These are phyloP conservation scores for Theretra japonica DNA, from an alignment of 2,888 invertebrate species.

Conservation along the genomic window DNA sequence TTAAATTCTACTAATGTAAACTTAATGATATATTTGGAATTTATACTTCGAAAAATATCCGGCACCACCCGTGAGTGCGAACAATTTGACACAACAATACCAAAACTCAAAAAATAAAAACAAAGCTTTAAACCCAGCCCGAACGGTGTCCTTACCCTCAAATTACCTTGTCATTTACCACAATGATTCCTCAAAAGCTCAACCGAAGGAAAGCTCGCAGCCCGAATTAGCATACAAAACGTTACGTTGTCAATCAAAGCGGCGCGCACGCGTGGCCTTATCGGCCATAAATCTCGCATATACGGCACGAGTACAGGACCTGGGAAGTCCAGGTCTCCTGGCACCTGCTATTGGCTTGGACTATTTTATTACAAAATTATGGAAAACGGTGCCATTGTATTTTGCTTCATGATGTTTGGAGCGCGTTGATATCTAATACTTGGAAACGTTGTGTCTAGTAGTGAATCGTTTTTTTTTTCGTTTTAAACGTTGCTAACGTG, in stretches of 20 bases:
- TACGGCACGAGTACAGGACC: slow-evolving; percentile 45
- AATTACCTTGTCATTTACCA: slow-evolving; percentile 25
- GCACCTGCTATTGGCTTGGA: slow-evolving; percentile 47
- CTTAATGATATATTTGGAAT: neutral
- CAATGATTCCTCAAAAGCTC: slow-evolving; percentile 20
- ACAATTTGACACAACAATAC: neutral
- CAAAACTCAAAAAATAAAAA: neutral
- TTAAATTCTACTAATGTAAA: too few species aligned
- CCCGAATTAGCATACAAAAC: slow-evolving; percentile 68
- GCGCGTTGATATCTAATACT: slow-evolving; percentile 23
- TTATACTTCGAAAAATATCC: neutral
- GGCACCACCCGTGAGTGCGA: neutral
- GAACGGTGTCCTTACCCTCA: slow-evolving; percentile 7
- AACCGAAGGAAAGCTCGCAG: slow-evolving; percentile 33
- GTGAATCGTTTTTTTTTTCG: neutral
- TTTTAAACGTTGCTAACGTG: neutral
- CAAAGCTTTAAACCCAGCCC: slow-evolving; percentile 2
- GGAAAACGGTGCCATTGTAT: slow-evolving; percentile 29
- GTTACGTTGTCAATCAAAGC: slow-evolving; percentile 75
- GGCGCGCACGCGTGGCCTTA: slow-evolving; percentile 59
- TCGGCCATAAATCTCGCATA: slow-evolving; percentile 60
- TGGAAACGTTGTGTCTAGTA: slow-evolving; percentile 7
- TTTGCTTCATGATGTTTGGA: slow-evolving; percentile 11
- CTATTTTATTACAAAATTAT: slow-evolving; percentile 45
- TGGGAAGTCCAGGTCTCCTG: slow-evolving; percentile 64